A percentile compares a stretch with the other conserved stretches of the same genome.
Conservation (phyloP, 2,797 vertebrate genomes). For the Clarias fuscus region DNA sequence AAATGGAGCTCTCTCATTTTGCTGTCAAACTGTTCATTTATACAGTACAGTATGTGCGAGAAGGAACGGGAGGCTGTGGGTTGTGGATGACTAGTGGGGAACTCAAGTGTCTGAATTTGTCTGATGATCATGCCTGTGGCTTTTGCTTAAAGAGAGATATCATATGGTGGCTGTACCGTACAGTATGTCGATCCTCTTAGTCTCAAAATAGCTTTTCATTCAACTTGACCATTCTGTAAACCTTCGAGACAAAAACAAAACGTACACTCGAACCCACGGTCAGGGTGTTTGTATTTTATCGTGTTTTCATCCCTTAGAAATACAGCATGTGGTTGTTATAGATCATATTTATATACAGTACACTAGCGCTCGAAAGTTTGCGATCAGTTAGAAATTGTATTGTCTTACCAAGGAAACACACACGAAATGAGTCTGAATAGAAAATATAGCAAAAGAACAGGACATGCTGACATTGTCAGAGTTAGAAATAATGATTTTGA, state of each 20-base stretch:
- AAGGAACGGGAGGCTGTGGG: background rate
- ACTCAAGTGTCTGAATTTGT: background rate
- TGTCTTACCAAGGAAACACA: too few relatives aligned
- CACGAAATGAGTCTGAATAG: too few relatives aligned
- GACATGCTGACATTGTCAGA: too few relatives aligned
- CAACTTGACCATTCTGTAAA: background rate
- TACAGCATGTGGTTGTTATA: too few relatives aligned
- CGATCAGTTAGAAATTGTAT: too few relatives aligned
- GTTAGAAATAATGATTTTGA: too few relatives aligned
- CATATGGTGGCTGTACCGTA: background rate
- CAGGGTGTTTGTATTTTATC: background rate
- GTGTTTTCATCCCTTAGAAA: background rate
- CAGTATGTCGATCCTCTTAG: background rate
- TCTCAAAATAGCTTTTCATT: background rate
- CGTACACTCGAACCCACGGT: background rate
- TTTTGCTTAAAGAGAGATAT: conserved; percentile 3
- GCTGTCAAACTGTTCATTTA: too few relatives aligned
- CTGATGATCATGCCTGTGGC: background rate
- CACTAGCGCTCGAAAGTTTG: too few relatives aligned
- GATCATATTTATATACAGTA: background rate
- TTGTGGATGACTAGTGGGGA: background rate
- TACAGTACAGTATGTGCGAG: too few relatives aligned
- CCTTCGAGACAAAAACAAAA: background rate
- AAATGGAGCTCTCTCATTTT: too few relatives aligned
- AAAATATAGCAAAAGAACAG: too few relatives aligned